Evolutionary conservation across 2,113 vertebrate species (phyloP).

Genomic region (Mus pahari): DNA sequence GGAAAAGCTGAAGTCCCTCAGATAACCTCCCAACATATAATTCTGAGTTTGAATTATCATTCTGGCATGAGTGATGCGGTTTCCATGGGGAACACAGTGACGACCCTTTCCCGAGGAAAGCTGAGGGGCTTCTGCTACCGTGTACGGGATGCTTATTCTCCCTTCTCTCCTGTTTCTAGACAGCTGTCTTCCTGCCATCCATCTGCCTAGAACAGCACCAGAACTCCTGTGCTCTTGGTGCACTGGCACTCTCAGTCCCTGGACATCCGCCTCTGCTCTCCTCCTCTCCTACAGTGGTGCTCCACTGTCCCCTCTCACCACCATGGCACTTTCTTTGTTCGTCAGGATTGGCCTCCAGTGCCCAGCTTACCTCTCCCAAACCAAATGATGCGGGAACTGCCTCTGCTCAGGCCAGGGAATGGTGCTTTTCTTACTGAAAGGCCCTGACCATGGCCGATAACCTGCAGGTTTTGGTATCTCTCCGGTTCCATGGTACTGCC

Average conservation of each 20-base stretch:
- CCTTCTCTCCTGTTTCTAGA: neutral
- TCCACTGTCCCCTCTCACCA: no score
- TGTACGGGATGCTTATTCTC: neutral
- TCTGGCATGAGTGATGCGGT: neutral
- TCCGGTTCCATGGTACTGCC: neutral
- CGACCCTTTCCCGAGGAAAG: neutral
- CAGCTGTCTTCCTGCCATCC: neutral
- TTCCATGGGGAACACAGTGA: neutral
- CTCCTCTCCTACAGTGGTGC: neutral
- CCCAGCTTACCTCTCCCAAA: neutral
- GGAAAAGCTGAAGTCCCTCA: neutral
- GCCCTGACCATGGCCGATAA: neutral
- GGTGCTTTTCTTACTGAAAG: neutral
- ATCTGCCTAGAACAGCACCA: neutral
- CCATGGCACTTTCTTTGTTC: neutral
- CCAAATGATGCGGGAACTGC: neutral
- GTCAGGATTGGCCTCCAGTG: neutral
- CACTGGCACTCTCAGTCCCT: neutral
- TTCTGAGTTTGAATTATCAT: neutral
- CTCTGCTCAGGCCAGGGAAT: neutral
- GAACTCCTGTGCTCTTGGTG: neutral
- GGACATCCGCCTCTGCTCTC: neutral
- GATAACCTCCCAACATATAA: accelerated
- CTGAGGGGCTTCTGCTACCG: neutral
- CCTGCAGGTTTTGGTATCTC: neutral